Conservation (phyloP, 2,113 vertebrate species). For the Muntiacus muntjak region DNA sequence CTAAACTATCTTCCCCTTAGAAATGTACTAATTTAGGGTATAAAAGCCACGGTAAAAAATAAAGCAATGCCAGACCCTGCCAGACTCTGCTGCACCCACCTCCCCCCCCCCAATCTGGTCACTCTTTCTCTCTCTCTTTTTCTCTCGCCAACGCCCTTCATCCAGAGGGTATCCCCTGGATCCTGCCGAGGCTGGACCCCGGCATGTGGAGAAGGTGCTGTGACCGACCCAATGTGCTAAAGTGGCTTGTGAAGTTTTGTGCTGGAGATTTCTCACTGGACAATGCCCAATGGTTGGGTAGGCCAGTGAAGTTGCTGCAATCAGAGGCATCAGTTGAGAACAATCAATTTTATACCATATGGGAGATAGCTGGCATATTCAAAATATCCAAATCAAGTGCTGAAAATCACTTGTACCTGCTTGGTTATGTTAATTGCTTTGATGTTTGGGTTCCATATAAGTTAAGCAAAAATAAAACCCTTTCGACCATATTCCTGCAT, state of each 20-base stretch:
- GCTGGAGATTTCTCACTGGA: not conserved
- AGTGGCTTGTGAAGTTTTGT: not conserved
- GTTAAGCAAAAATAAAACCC: not conserved
- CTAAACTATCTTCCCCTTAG: too few relatives aligned
- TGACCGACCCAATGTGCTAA: not conserved
- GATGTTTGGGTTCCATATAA: not conserved
- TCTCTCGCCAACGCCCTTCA: too few relatives aligned
- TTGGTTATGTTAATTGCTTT: not conserved
- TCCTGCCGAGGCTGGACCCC: too few relatives aligned
- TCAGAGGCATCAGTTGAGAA: not conserved
- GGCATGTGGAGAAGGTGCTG: not conserved
- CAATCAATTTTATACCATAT: not conserved
- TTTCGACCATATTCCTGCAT: not conserved
- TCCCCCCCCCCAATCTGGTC: too few relatives aligned
- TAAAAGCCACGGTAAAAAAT: too few relatives aligned
- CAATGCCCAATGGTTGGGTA: not conserved
- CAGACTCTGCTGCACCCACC: too few relatives aligned
- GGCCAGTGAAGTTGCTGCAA: not conserved
- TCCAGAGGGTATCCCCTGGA: too few relatives aligned
- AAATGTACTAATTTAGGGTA: too few relatives aligned
- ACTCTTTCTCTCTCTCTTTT: too few relatives aligned
- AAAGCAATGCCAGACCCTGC: too few relatives aligned
- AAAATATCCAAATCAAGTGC: not conserved
- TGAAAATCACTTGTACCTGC: not conserved
- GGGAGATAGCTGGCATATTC: not conserved